Base-by-base conservation (phyloP, 2,113 vertebrate species). In the Rhegmatorhina hoffmannsi region DNA sequence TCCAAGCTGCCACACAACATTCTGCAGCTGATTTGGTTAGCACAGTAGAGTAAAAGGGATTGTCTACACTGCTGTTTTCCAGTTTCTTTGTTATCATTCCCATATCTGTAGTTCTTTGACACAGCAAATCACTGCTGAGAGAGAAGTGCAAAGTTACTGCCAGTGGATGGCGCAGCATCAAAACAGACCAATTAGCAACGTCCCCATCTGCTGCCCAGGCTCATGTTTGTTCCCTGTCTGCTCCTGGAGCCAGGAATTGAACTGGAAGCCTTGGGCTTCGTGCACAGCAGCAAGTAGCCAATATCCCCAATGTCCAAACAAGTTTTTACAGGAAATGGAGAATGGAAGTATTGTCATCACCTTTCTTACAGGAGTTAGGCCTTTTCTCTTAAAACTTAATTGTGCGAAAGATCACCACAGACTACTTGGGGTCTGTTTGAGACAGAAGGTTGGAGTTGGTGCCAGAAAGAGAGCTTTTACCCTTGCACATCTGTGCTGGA, bases 181-280 rank as follows among this genome's bases (percentile, higher is more conserved):
- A 96, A 96, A 66, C 53, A 79, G 73, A 69, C 36, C 81, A 58
- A 89, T 83, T 95, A 91, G 67, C 59, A 44, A 60, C 1, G 9
- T 91, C 64, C 44, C 77, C 73, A 87, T 94, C 89, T 96, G 87
- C 70, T 94, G 74, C 84, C 58, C 60, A 26, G 52, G 33, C 49
- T 87, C 17, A 1, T 78, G 56, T 31, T 79, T 95, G 58, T 86
- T 92, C 63, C 52, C 74, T 91, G 58, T 36, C 40, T 84, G 31
- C 36, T 84, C 13, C 24, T 1, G 1, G 50, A 91, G 74, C 84
- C 94, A 92, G 87, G 38, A 84, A 60, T 4, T 43, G 49, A 72
- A 85, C 56, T 79, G 77, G 52, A 92, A 94, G 62, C 52, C 3
- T 3, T 72, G 49, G 38, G 31, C 29, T 89, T 90, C 25, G 36